Conservation (phyloP, 2,113 vertebrate genomes). For the Gracilinanus agilis region DNA sequence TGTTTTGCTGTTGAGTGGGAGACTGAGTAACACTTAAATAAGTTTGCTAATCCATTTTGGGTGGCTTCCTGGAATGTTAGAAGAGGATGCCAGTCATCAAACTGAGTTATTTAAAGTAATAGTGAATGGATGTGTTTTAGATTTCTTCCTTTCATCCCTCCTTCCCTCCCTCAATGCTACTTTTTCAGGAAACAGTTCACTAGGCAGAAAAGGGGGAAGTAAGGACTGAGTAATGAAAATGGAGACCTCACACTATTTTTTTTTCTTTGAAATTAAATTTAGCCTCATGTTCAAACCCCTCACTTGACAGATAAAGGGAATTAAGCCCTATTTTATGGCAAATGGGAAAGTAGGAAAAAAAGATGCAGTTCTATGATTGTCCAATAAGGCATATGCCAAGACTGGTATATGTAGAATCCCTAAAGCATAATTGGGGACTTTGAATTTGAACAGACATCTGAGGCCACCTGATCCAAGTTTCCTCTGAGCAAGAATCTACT, state of each 20-base stretch:
- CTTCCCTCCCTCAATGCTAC: neutral
- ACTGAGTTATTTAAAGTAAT: slow-evolving; percentile 75
- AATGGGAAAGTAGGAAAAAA: neutral
- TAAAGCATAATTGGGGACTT: neutral
- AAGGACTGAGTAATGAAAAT: neutral
- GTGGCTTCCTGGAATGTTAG: slow-evolving; percentile 48
- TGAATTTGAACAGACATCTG: neutral
- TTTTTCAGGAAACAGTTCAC: neutral
- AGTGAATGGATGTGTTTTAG: slow-evolving; percentile 11
- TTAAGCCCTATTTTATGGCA: neutral
- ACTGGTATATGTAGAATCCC: neutral
- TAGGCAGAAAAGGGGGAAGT: slow-evolving; percentile 38
- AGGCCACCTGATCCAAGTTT: neutral
- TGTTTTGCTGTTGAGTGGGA: neutral
- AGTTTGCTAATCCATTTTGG: slow-evolving; percentile 53
- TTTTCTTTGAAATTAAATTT: neutral
- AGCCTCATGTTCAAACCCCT: neutral
- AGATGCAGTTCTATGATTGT: neutral
- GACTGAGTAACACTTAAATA: slow-evolving; percentile 57
- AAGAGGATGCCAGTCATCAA: slow-evolving; percentile 63
- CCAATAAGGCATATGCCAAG: neutral
- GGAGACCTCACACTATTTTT: neutral
- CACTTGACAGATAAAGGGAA: neutral
- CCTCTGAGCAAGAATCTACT: neutral
- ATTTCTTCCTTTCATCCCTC: neutral